These are phyloP conservation scores for Aphelinus atriplicis DNA, from an alignment of 1,140 invertebrate species.

Conservation along the genomic window DNA sequence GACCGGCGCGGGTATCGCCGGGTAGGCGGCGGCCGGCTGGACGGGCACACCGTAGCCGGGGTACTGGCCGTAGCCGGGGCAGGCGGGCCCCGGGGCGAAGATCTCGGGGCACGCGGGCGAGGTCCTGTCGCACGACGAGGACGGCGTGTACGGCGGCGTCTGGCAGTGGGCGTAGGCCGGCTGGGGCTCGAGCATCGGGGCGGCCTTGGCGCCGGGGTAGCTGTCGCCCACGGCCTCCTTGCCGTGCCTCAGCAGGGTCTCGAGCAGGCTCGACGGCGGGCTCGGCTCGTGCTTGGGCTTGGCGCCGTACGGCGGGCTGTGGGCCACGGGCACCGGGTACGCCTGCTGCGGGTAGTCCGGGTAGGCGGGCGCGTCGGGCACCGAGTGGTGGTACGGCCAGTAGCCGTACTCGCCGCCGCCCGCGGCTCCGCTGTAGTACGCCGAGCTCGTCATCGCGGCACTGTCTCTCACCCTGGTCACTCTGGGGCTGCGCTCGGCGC, in stretches of 20 bases:
- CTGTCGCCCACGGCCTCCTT: conserved; percentile 42
- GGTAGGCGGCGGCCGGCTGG: no score
- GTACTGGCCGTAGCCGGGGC: no score
- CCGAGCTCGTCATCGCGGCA: conserved; percentile 47
- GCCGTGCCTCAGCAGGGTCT: conserved; percentile 48
- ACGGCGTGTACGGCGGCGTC: conserved; percentile 48
- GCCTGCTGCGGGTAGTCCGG: background rate
- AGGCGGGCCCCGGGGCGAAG: background rate
- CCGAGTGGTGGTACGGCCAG: conserved; percentile 45
- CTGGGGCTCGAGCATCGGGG: background rate
- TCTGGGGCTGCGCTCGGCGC: no score
- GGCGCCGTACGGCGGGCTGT: background rate
- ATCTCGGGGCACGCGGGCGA: conserved; percentile 38
- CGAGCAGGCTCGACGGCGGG: conserved; percentile 45
- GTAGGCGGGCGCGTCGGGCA: background rate
- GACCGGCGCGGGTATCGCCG: conserved; percentile 19
- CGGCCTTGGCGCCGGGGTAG: conserved; percentile 16
- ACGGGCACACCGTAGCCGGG: no score
- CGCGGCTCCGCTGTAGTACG: conserved; percentile 36
- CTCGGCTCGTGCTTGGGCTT: conserved; percentile 24
- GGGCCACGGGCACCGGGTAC: background rate
- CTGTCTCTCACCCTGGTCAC: no score
- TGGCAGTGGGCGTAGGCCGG: conserved; percentile 11
- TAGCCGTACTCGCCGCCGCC: conserved; percentile 42
- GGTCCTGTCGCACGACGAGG: conserved; percentile 42